A percentile compares a stretch with the other conserved stretches of the same genome.
Conservation (phyloP, 2,797 vertebrate species). For the Semaprochilodus insignis region DNA sequence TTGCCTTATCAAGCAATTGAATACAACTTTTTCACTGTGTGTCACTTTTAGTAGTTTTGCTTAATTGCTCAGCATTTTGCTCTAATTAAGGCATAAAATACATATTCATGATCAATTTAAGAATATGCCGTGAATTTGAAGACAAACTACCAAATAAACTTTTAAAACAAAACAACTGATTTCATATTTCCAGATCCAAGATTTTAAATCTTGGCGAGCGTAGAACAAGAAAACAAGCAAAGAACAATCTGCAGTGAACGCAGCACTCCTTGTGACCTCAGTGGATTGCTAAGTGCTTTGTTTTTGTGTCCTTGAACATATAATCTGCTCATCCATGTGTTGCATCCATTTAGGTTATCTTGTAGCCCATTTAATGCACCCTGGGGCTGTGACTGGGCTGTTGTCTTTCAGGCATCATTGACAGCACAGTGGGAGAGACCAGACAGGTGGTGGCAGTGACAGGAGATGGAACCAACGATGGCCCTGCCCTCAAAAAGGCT, state of each 20-base stretch:
- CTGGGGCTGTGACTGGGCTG: background rate
- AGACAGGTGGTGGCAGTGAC: conserved; percentile 98
- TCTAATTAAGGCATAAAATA: background rate
- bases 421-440: conserved; percentile 91
- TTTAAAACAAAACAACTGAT: too few species aligned
- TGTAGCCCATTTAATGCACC: background rate
- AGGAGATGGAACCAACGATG: conserved; percentile 96
- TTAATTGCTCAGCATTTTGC: too few species aligned
- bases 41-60: too few species aligned
- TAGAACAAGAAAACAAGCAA: too few species aligned
- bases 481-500: conserved; percentile 96
- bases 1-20: too few species aligned
- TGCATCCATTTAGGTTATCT: background rate
- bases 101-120: background rate
- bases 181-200: too few species aligned
- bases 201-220: too few species aligned
- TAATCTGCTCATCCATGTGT: conserved; percentile 2
- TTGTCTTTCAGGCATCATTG: conserved; percentile 89
- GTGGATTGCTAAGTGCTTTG: background rate
- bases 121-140: too few species aligned
- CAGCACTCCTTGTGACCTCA: background rate
- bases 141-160: background rate
- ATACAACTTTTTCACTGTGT: too few species aligned
- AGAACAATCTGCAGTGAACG: too few species aligned
- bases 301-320: conserved; percentile 15